Base-by-base conservation (phyloP, 2,797 vertebrate species). In the Iguana delicatissima region DNA sequence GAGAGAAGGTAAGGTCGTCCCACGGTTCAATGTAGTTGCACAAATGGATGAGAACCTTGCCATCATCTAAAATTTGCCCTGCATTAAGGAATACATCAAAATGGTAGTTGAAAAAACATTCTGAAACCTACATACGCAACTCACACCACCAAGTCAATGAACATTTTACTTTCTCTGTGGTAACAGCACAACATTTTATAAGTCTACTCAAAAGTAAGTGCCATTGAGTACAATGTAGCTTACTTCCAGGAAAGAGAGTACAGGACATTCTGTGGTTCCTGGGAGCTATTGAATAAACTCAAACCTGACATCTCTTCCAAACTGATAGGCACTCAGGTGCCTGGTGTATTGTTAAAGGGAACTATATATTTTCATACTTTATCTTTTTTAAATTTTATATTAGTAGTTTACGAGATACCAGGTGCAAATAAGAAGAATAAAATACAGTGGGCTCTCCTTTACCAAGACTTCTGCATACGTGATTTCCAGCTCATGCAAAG, bases 21-120 rank as follows among this genome's bases (percentile, higher is more conserved):
- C 99, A 99, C 0, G 97, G 98, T 91, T 98, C 97, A 9, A 98
- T 97, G 73, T 99, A 98, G 96, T 98, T 98, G 94, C 99, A 99
- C 89, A 99, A 95, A 80, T 98, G 98, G 92, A 99, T 98, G 86
- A 97, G 97, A 93, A 99, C 97, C 97, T 98, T 98, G 73, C 98
- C 98, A 38, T 99, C 98, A 9, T 92, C 96, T 96, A 97, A 97
- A 96, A 99, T 97, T 81, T 98, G 97, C 86, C 98, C 99, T 99
- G 90, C 69, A 87, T 76, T 14, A 9, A 12, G 38, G 57, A 91
- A 94, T 96, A 89, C 24, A 64, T 59, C 55, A 87, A 79, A 92
- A 32, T 64, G 26, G 46, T 69, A 57, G n/a, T n/a, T 81, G 72
- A 57, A 12, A 73, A 52, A 52, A 87, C 8, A 52, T 85, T 59